phyloP scores from a whole-genome alignment of 2,888 invertebrate genomes.

The Brachycybe producta region DNA sequence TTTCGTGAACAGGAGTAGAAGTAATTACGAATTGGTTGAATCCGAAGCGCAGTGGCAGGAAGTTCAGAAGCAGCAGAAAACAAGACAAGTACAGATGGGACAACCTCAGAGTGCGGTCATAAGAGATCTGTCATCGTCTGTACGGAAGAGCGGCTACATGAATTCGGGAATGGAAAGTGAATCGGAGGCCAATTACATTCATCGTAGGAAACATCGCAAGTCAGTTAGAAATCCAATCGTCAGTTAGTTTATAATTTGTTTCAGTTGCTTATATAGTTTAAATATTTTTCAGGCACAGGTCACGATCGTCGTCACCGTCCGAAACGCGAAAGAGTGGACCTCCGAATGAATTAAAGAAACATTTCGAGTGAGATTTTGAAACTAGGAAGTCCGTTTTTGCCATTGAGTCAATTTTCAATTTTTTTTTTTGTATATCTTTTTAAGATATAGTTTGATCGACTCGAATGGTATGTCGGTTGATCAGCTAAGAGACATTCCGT shows the following conservation, averaged over 20 bases:
- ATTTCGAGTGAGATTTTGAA: conserved; percentile 49
- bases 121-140: conserved; percentile 11
- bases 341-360: conserved; percentile 64
- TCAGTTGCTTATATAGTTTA: not conserved
- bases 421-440: conserved; percentile 7
- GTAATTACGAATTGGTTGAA: conserved; percentile 56
- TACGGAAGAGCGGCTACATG: conserved; percentile 17
- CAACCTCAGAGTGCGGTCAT: conserved; percentile 18
- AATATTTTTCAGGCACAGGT: conserved; percentile 27
- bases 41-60: conserved; percentile 82
- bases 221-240: conserved; percentile 20
- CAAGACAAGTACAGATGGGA: conserved; percentile 12
- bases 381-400: not conserved
- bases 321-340: conserved; percentile 50
- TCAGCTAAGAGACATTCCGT: conserved; percentile 18
- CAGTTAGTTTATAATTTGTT: conserved; percentile 7
- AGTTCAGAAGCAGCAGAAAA: conserved; percentile 55
- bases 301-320: conserved; percentile 45
- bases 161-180: conserved; percentile 21
- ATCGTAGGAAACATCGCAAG: conserved; percentile 16
- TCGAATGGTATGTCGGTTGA: conserved; percentile 14
- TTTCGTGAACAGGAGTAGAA: conserved; percentile 1
- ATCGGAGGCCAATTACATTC: conserved; percentile 17
- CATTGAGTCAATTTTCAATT: not conserved
- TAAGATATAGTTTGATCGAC: conserved; percentile 17